Base-by-base conservation (phyloP, 2,797 vertebrate species). In the Protosalanx chinensis region DNA sequence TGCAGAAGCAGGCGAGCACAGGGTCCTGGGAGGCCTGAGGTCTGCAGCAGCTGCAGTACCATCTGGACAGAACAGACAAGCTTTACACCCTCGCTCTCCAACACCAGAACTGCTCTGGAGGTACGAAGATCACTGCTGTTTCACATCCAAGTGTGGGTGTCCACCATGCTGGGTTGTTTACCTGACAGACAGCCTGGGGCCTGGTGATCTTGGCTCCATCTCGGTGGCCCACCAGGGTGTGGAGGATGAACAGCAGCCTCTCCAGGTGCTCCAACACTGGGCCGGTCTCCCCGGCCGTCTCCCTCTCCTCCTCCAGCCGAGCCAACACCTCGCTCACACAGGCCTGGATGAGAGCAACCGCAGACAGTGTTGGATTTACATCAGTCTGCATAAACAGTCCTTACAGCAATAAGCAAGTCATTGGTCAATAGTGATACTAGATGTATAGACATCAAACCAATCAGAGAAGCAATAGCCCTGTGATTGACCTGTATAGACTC, bases 151-250 rank as follows among this genome's bases (percentile, higher is more conserved):
- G 8, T 13, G 20, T 60, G 3, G 27, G 59, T 27, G 18, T 30
- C 10, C 10, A 29, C 4, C 13, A 12, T 13, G 23, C 59, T 27
- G 27, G 12, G 20, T 12, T 3, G 75, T 89, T 66, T 81, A 98
- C 98, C 94, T 90, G 88, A 87, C 94, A 97, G 37, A 96, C 84
- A 0, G 83, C 83, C 76, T 93, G 90, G 0, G 97, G 94, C 27
- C 89, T 74, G n/a, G 93, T 91, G 80, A 99, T 78, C 87, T 96
- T 98, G 4, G 91, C 92, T 62, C 97, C 97, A 7, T 91, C 88
- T 68, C 82, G 90, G 80, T 96, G 87, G 60, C 93, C 91, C 71
- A 91, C 88, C 64, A 99, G 83, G 5, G 95, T 93, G 73, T 95
- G 90, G 64, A 94, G 92, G 16, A 92, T 86, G 61, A 93, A 93